Evolutionary conservation across 2,797 vertebrate species (phyloP), one percentile per base, ranked within the genome.

Genomic region (Acanthiza pusilla): DNA sequence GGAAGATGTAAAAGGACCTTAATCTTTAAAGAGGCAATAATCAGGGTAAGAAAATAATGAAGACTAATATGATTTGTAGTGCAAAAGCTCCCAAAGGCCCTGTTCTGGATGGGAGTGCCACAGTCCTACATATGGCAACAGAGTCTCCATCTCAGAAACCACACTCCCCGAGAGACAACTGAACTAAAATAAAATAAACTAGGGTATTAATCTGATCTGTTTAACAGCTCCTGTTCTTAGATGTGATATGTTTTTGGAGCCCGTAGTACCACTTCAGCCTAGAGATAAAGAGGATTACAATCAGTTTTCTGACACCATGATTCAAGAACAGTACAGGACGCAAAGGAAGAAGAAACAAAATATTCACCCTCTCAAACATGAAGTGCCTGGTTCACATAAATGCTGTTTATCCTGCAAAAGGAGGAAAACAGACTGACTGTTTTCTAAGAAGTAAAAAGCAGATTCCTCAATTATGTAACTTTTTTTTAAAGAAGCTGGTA

Each of bases 21-120:
- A 75, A 89, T 77, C 36, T 89, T 95, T 84, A 58, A 92, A 95
- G 47, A 89, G 72, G 73, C 15, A 21, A 92, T 78, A 75, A 65
- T 66, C 68, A 89, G 48, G 4, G 13, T 38, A 76, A 71, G 66
- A 89, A 61, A 91, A 85, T 66, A 93, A 95, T 60, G 73, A 93
- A 88, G 81, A 89, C 15, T 88, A 67, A 87, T 74, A 68, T 4
- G 42, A 93, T 9, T 45, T 63, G 71, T 9, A 62, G 26, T 23
- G 11, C 40, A 93, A 92, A 65, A 88, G 89, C 47, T 93, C 91
- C 92, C 91, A 70, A 77, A 75, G 48, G 85, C 30, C 57, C 36
- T 45, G 30, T 55, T 93, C 65, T 88, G 68, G 22, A 89, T 68
- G 62, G 32, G 29, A 92, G 72, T 54, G 62, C 23, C 66, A 83